A percentile compares a stretch with the other conserved stretches of the same genome.
These are phyloP conservation scores for Eupithecia tripunctaria DNA, from an alignment of 2,888 invertebrate genomes.

Conservation along the genomic window DNA sequence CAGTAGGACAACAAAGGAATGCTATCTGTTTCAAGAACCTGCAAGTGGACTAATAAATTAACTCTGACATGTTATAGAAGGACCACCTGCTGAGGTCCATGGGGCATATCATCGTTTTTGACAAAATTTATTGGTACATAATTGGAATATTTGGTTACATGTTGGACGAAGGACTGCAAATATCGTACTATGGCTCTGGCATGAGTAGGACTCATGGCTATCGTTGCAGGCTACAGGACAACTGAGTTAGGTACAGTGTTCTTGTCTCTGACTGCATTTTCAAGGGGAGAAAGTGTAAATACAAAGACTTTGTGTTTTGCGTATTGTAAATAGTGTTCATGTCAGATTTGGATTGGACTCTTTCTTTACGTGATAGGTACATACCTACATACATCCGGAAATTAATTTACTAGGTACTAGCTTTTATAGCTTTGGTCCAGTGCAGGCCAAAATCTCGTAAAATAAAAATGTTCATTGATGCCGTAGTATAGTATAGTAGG, in stretches of 20 bases:
- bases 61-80: constrained; percentile 7
- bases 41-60: constrained; percentile 6
- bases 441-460: background rate
- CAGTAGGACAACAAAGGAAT: constrained; percentile 14
- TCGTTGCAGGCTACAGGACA: background rate
- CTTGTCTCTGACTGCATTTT: background rate
- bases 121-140: background rate
- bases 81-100: constrained; percentile 7
- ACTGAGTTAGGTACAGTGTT: too few relatives aligned
- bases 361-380: background rate
- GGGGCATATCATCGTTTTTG: background rate
- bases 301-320: background rate
- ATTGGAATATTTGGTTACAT: background rate
- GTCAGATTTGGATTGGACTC: background rate
- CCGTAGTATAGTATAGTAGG: background rate
- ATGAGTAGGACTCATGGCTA: too few relatives aligned
- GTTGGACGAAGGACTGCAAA: background rate
- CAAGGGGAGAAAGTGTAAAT: background rate
- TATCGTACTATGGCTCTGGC: too few relatives aligned
- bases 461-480: constrained; percentile 4
- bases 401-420: background rate
- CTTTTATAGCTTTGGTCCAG: background rate
- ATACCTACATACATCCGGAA: background rate
- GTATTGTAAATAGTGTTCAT: too few relatives aligned
- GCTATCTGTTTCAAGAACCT: constrained; percentile 6